A percentile compares a stretch with the other conserved stretches of the same genome.
These are phyloP conservation scores for Tetragonula carbonaria DNA, from an alignment of 2,888 invertebrate genomes.

Conservation along the genomic window DNA sequence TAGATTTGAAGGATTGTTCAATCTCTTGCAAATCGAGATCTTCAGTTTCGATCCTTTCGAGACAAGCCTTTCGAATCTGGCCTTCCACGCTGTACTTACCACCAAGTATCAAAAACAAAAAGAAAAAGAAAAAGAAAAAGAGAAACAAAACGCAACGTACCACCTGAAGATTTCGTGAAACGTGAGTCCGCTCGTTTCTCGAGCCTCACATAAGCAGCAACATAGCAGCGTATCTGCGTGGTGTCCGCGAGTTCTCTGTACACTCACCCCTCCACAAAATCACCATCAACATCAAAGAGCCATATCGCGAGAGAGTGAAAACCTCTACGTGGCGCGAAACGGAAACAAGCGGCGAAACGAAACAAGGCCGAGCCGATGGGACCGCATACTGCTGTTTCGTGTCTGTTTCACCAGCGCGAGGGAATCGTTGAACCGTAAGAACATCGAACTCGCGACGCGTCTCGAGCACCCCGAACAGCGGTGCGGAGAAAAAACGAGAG, in stretches of 20 bases:
- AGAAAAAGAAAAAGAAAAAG: not conserved
- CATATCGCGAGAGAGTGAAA: constrained; percentile 5
- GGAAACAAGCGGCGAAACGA: constrained; percentile 19
- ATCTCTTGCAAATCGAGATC: not conserved
- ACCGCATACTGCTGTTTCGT: not conserved
- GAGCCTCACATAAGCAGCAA: constrained; percentile 26
- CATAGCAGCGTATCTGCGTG: constrained; percentile 11
- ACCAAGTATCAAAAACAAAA: not conserved
- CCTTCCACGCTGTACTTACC: too few relatives aligned
- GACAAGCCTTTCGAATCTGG: not conserved
- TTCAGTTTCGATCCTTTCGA: not conserved
- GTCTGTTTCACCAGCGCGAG: not conserved
- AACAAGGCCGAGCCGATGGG: not conserved
- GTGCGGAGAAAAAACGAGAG: not conserved
- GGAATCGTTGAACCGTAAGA: constrained; percentile 33
- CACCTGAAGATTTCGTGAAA: constrained; percentile 57
- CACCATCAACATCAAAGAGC: constrained; percentile 35
- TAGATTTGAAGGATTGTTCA: not conserved
- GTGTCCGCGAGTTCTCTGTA: constrained; percentile 19
- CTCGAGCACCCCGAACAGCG: not conserved
- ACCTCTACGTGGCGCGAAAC: constrained; percentile 26
- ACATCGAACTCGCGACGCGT: constrained; percentile 29
- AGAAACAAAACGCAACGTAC: constrained; percentile 41
- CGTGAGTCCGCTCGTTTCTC: constrained; percentile 25
- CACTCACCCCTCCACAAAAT: constrained; percentile 55